Conservation (phyloP, 2,113 vertebrate genomes). For the human (Homo sapiens) region DNA sequence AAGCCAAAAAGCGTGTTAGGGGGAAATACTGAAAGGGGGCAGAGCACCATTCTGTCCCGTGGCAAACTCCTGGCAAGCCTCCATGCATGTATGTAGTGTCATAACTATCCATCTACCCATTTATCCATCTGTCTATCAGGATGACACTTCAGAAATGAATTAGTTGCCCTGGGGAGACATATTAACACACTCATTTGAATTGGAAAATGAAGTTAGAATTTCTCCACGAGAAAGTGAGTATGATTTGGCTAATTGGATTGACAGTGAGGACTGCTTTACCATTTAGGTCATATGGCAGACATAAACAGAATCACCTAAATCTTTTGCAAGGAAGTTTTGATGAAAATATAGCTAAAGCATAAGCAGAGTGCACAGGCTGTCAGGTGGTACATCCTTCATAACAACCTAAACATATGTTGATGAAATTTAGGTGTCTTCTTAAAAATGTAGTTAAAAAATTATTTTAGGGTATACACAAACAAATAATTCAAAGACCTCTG, state of each 20-base stretch:
- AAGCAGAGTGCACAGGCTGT: not conserved
- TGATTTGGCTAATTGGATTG: not conserved
- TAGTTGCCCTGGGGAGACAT: not conserved
- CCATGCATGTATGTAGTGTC: not conserved
- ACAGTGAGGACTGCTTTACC: not conserved
- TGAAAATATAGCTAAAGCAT: not conserved
- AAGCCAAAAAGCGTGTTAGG: not conserved
- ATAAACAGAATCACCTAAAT: not conserved
- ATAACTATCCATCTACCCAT: not conserved
- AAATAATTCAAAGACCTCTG: not conserved
- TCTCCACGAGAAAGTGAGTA: not conserved
- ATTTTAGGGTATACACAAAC: not conserved
- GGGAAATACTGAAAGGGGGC: not conserved
- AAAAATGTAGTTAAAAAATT: not conserved
- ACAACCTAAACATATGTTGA: rapidly evolving
- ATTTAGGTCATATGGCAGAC: not conserved
- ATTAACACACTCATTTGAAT: not conserved
- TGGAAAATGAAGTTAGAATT: not conserved
- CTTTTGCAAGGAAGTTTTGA: not conserved
- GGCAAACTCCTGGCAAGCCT: not conserved
- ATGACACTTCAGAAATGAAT: not conserved
- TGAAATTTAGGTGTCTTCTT: not conserved
- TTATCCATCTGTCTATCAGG: not conserved
- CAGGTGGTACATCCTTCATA: not conserved
- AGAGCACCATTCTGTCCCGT: not conserved